Conservation (phyloP, 2,797 vertebrate species). For the Coilia nasus region DNA sequence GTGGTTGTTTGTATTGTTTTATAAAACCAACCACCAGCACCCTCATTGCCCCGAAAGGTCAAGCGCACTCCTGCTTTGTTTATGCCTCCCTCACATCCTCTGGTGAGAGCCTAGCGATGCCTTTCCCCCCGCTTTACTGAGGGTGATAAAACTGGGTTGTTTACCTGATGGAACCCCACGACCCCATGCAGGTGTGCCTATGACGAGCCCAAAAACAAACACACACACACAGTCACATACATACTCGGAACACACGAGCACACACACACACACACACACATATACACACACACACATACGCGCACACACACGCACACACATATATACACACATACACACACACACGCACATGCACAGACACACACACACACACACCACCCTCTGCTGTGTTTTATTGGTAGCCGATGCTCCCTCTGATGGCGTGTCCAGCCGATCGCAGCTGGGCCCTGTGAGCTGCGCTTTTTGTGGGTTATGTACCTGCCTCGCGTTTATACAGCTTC, state of each 20-base stretch:
- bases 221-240: not conserved
- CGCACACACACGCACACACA: not conserved
- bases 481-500: not conserved
- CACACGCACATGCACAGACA: not conserved
- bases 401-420: constrained; percentile 66
- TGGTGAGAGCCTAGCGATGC: not conserved
- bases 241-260: too few species aligned
- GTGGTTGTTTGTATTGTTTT: not conserved
- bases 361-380: not conserved
- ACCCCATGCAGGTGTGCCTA: not conserved
- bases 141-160: constrained; percentile 49
- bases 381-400: constrained; percentile 68
- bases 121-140: not conserved
- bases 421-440: constrained; percentile 71
- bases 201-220: too few species aligned
- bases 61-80: not conserved
- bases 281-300: not conserved
- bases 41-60: not conserved
- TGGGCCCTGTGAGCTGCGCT: constrained; percentile 71
- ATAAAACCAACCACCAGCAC: too few species aligned
- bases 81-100: not conserved
- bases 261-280: not conserved
- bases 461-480: constrained; percentile 73
- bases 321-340: not conserved
- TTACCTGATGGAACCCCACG: constrained; percentile 38